Conservation (phyloP, 2,888 invertebrate genomes). For the Drosophila colorata region DNA sequence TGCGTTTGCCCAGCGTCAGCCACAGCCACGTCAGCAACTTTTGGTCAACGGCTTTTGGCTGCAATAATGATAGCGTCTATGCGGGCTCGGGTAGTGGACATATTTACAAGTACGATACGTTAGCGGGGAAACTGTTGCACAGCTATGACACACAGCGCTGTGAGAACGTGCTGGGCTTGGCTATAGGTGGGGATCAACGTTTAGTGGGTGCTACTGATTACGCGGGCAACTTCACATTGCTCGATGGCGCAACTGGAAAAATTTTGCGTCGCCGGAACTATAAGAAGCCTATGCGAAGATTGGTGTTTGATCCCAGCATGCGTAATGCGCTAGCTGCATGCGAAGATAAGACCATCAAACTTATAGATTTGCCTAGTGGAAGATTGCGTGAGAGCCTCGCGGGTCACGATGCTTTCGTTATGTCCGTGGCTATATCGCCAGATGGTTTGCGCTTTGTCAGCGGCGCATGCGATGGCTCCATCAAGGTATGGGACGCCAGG, state of each 20-base stretch:
- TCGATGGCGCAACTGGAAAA: conserved; percentile 39
- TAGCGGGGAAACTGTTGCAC: conserved; percentile 7
- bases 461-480: conserved; percentile 35
- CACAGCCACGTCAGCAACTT: conserved; percentile 32
- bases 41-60: conserved; percentile 45
- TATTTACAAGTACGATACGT: conserved; percentile 36
- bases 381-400: background rate
- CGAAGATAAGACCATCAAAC: conserved; percentile 46
- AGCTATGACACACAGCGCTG: conserved; percentile 34
- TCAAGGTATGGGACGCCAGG: conserved; percentile 50
- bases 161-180: conserved; percentile 36
- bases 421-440: conserved; percentile 36
- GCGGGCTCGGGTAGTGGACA: conserved; percentile 44
- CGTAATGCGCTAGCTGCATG: conserved; percentile 32
- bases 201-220: conserved; percentile 35
- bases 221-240: conserved; percentile 29
- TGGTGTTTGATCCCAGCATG: conserved; percentile 21
- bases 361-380: conserved; percentile 39
- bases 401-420: conserved; percentile 24
- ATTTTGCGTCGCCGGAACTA: conserved; percentile 19
- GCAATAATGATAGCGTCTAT: conserved; percentile 21
- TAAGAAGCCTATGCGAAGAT: conserved; percentile 25
- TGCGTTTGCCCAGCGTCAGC: conserved; percentile 25
- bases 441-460: conserved; percentile 36
- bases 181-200: conserved; percentile 19